Base-by-base conservation (phyloP, 1,140 invertebrate species). In the Drosophila sechellia region DNA sequence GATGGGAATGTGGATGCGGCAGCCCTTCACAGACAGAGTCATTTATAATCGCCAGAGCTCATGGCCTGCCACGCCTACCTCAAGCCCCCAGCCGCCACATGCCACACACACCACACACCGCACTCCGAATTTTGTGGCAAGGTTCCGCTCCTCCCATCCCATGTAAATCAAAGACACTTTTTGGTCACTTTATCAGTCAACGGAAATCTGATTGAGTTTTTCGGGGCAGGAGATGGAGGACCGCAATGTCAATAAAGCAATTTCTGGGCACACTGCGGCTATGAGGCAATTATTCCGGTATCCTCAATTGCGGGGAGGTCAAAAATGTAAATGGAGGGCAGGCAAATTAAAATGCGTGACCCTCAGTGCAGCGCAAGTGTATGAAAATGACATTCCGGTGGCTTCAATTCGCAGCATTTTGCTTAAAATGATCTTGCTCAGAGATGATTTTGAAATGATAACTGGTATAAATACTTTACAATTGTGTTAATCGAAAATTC, bases 141-240 rank as follows among this genome's bases (percentile, higher is more conserved):
- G 71, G 58, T 45, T 39, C 20, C 8, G 11, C 55, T 5, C 6
- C 45, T 27, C n/a, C 11, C 49, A 27, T 22, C 5, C 8, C 34
- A 25, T 69, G 74, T 52, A 61, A 69, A 77, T 77, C 74, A 77
- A 69, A 66, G 73, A 56, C 61, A 76, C 43, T 68, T 59, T 53
- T 20, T 52, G 54, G 61, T n/a, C 66, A 70, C 35, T 45, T 55
- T 54, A 60, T 59, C 66, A 65, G 39, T 11, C 61, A 54, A 34
- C 48, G 4, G 40, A 69, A 54, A 46, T 68, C 56, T 34, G 43
- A 50, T 49, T 63, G 35, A 5, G 5, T 53, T 22, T 52, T 48
- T 27, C 0, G 12, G 57, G 13, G 1, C 8, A 10, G 5, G 11
- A 13, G 4, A 10, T 31, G 15, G 42, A 13, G 20, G 22, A 12